Conservation (phyloP, 2,797 vertebrate species). For the Anolis apletophallus region DNA sequence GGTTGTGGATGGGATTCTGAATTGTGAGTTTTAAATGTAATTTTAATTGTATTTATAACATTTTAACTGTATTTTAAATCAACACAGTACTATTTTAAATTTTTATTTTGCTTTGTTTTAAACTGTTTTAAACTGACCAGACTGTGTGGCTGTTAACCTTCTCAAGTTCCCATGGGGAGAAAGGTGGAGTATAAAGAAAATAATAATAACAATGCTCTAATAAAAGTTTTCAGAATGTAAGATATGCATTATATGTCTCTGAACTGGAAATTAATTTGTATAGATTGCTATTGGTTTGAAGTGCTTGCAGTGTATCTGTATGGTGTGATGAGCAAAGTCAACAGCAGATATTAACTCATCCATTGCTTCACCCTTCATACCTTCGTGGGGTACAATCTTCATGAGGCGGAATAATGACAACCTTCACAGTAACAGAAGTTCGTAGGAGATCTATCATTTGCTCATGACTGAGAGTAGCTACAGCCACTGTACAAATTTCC, state of each 20-base stretch:
- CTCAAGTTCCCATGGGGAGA: too few relatives aligned
- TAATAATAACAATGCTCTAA: background rate
- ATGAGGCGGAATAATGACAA: conserved; percentile 95
- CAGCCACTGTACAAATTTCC: conserved; percentile 96
- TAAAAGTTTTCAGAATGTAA: background rate
- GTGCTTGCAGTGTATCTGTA: background rate
- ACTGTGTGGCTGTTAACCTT: too few relatives aligned
- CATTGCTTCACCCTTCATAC: conserved; percentile 71
- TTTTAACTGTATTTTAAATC: too few relatives aligned
- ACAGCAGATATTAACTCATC: background rate
- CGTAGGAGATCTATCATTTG: conserved; percentile 98
- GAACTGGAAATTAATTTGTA: background rate
- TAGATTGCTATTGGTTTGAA: background rate
- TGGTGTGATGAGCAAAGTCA: accelerated
- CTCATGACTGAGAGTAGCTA: conserved; percentile 94
- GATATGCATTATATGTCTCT: background rate
- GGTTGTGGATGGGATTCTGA: too few relatives aligned
- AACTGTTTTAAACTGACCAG: too few relatives aligned
- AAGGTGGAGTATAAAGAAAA: too few relatives aligned
- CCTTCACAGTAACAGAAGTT: conserved; percentile 95
- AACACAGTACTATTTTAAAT: too few relatives aligned
- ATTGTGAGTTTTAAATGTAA: too few relatives aligned
- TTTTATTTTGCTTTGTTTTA: too few relatives aligned
- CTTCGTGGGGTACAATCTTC: conserved; percentile 96
- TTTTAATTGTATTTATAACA: too few relatives aligned